Evolutionary conservation across 2,797 vertebrate species (phyloP).

Genomic region (Hapalemur alaotrensis): DNA sequence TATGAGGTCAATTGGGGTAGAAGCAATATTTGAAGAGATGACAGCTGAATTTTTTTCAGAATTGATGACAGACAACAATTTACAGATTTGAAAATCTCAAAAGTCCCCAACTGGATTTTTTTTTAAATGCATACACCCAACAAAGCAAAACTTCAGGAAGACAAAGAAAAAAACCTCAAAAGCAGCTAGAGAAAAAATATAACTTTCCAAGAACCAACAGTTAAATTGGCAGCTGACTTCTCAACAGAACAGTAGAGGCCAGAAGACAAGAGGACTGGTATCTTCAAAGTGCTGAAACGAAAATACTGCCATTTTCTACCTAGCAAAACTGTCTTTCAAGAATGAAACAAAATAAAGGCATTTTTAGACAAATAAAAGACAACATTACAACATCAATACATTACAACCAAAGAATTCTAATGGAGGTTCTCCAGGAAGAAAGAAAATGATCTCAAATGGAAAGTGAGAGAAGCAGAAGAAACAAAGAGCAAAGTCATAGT

Average conservation of each 20-base stretch:
- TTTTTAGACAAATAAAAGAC: background rate
- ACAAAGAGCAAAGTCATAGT: background rate
- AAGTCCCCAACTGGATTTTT: background rate
- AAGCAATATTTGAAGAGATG: background rate
- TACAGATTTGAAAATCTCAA: background rate
- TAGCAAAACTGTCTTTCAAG: background rate
- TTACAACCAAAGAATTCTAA: background rate
- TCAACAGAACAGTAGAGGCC: background rate
- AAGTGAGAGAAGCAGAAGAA: background rate
- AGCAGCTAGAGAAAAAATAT: background rate
- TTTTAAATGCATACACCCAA: background rate
- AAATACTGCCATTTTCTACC: background rate
- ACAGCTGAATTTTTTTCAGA: background rate
- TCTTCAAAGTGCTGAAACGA: background rate
- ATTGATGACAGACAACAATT: background rate
- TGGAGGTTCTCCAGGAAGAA: background rate
- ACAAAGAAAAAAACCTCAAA: background rate
- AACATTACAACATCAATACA: background rate
- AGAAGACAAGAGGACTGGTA: background rate
- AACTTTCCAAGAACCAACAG: background rate
- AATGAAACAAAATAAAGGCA: constrained; percentile 1
- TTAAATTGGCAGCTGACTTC: background rate
- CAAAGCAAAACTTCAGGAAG: background rate
- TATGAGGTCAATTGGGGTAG: background rate
- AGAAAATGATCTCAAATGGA: background rate